phyloP scores from a whole-genome alignment of 2,888 invertebrate genomes.

The Metopia argyrocephala region DNA sequence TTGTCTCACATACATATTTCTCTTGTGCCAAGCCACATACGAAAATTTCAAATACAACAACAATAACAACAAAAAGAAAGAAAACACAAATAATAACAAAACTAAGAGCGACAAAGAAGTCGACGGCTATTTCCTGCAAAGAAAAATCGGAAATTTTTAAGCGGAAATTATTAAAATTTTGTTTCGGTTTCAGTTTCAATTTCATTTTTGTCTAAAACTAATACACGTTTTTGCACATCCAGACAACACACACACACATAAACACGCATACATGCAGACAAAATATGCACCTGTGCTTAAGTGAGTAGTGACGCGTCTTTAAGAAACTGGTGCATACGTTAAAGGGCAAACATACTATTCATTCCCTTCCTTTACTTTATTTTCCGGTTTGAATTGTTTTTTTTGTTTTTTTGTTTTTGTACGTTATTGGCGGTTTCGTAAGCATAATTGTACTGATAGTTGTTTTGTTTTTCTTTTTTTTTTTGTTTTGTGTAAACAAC shows the following conservation, averaged over 20 bases:
- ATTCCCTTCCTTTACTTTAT: conserved; percentile 27
- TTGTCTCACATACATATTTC: conserved; percentile 26
- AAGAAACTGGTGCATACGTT: conserved; percentile 60
- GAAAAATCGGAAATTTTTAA: conserved; percentile 69
- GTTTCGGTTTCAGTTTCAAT: conserved; percentile 70
- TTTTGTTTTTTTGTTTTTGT: conserved; percentile 1
- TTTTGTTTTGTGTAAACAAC: neutral
- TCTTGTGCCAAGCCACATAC: conserved; percentile 48
- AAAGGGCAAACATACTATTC: conserved; percentile 61
- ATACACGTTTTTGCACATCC: neutral
- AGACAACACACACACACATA: conserved; percentile 14
- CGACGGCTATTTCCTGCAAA: conserved; percentile 60
- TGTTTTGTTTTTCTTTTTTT: neutral
- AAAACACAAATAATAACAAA: conserved; percentile 14
- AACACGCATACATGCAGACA: neutral
- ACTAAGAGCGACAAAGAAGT: conserved; percentile 54
- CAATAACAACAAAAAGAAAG: conserved; percentile 6
- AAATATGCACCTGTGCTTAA: conserved; percentile 37
- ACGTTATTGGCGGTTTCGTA: neutral
- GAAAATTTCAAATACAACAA: conserved; percentile 13
- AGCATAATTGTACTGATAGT: too few relatives aligned
- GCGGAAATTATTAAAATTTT: conserved; percentile 76
- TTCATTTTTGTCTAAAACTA: conserved; percentile 66
- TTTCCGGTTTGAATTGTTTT: conserved; percentile 14
- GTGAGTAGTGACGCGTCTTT: conserved; percentile 58